A percentile compares a stretch with the other conserved stretches of the same genome.
Conservation (phyloP, 2,888 invertebrate species). For the Leptinotarsa peninsularis region DNA sequence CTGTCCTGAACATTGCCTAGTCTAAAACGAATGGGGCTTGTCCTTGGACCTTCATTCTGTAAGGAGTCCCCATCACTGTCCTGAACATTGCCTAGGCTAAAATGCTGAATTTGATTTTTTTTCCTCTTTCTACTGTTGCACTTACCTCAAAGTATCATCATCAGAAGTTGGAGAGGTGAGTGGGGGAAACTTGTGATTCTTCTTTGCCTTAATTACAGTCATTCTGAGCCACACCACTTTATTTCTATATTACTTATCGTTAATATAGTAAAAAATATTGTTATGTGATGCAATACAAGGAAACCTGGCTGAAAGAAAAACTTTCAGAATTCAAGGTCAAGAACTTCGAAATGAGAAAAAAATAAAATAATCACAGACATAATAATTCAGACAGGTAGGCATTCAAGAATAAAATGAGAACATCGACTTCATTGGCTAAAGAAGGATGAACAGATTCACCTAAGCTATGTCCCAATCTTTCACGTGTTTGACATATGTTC, state of each 20-base stretch:
- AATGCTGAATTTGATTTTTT: slow-evolving; percentile 33
- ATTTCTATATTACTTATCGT: background rate
- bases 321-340: background rate
- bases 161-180: slow-evolving; percentile 54
- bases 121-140: slow-evolving; percentile 16
- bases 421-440: too few relatives aligned
- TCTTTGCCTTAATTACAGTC: slow-evolving; percentile 57
- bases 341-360: background rate
- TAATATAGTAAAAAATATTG: too few relatives aligned
- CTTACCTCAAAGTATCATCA: slow-evolving; percentile 58
- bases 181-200: slow-evolving; percentile 49
- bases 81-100: slow-evolving; percentile 51
- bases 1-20: slow-evolving; percentile 45
- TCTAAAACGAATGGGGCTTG: slow-evolving; percentile 45
- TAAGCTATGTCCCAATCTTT: too few relatives aligned
- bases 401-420: too few relatives aligned
- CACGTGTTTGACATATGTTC: too few relatives aligned
- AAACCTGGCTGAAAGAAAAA: background rate
- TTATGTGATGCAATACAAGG: background rate
- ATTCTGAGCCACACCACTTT: slow-evolving; percentile 37
- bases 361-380: too few relatives aligned
- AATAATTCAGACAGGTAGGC: too few relatives aligned
- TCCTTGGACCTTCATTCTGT: background rate
- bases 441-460: too few relatives aligned
- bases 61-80: background rate